phyloP scores from a whole-genome alignment of 2,888 invertebrate genomes.

The Aleiodes testaceus region DNA sequence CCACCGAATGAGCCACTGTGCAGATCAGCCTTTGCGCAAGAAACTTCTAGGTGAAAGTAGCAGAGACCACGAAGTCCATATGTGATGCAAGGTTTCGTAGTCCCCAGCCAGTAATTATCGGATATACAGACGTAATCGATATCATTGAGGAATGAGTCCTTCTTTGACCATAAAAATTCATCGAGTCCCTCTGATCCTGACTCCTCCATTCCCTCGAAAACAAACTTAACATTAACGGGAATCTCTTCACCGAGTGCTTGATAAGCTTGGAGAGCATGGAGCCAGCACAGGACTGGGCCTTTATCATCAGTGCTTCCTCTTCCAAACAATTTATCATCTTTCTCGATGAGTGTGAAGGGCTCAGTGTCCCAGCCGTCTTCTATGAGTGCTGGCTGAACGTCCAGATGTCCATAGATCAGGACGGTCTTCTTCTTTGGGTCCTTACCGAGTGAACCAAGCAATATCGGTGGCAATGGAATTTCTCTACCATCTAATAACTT shows the following conservation, averaged over 20 bases:
- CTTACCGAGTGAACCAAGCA: slow-evolving; percentile 84
- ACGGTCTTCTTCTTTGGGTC: slow-evolving; percentile 93
- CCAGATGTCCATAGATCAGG: slow-evolving; percentile 96
- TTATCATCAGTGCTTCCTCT: slow-evolving; percentile 96
- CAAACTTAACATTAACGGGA: slow-evolving; percentile 88
- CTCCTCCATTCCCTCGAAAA: slow-evolving; percentile 99
- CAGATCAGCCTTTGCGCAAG: slow-evolving; percentile 92
- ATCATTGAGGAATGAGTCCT: slow-evolving; percentile 83
- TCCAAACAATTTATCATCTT: slow-evolving; percentile 91
- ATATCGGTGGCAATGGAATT: slow-evolving; percentile 88
- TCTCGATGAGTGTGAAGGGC: slow-evolving; percentile 92
- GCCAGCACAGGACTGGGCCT: slow-evolving; percentile 95
- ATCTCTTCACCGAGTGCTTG: slow-evolving; percentile 81
- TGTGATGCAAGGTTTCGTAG: slow-evolving; percentile 96
- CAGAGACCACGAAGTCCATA: slow-evolving; percentile 96
- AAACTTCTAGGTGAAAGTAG: slow-evolving; percentile 91
- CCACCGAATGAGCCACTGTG: slow-evolving; percentile 98
- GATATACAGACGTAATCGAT: slow-evolving; percentile 98
- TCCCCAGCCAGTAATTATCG: slow-evolving; percentile 99
- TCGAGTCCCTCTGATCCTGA: slow-evolving; percentile 97
- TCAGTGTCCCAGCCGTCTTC: slow-evolving; percentile 97
- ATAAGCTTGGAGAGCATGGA: slow-evolving; percentile 93
- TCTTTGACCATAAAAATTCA: slow-evolving; percentile 81
- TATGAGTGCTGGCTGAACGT: slow-evolving; percentile 95
- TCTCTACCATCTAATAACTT: slow-evolving; percentile 81